A percentile compares a stretch with the other conserved stretches of the same genome.
phyloP scores from a whole-genome alignment of 2,113 vertebrate species.

The Brachirus orientalis region DNA sequence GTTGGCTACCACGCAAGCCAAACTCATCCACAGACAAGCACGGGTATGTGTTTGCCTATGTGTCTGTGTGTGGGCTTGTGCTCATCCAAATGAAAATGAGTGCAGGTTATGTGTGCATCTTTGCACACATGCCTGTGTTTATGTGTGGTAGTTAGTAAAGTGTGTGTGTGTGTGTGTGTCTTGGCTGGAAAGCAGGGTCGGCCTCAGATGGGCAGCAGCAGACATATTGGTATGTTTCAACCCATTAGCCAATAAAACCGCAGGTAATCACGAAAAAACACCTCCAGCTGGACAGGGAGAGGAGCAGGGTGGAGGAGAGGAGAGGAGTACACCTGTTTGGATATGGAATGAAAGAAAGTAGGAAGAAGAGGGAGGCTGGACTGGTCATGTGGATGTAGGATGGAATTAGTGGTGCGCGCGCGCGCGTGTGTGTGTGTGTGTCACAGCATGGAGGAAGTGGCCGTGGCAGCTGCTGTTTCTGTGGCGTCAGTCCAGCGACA shows the following conservation, averaged over 20 bases:
- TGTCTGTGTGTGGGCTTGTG: constrained; percentile 48
- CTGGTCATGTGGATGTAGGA: constrained; percentile 53
- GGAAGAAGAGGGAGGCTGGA: constrained; percentile 19
- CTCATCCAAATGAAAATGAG: constrained; percentile 56
- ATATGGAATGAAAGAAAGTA: constrained; percentile 36
- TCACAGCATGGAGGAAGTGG: constrained; percentile 74
- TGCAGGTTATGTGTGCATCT: constrained; percentile 50
- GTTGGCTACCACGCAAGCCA: constrained; percentile 64
- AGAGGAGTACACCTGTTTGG: constrained; percentile 8
- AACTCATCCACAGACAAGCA: constrained; percentile 49
- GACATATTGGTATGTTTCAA: constrained; percentile 88
- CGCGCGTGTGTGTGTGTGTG: constrained; percentile 50
- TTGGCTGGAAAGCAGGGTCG: constrained; percentile 68
- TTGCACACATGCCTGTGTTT: constrained; percentile 55
- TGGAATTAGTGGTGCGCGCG: constrained; percentile 53
- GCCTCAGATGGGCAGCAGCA: constrained; percentile 76
- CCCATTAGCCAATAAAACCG: constrained; percentile 86
- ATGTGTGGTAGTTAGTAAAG: constrained; percentile 45
- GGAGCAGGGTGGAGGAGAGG: constrained; percentile 37
- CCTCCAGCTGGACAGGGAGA: constrained; percentile 83
- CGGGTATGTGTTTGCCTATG: constrained; percentile 24
- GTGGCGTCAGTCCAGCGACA: constrained; percentile 85
- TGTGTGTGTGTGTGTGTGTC: constrained; percentile 45
- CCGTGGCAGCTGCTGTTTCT: constrained; percentile 83
- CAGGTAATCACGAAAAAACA: constrained; percentile 83